A percentile compares a stretch with the other conserved stretches of the same genome.
Evolutionary conservation across 2,113 vertebrate species (phyloP).

Genomic region (Mesocricetus auratus): DNA sequence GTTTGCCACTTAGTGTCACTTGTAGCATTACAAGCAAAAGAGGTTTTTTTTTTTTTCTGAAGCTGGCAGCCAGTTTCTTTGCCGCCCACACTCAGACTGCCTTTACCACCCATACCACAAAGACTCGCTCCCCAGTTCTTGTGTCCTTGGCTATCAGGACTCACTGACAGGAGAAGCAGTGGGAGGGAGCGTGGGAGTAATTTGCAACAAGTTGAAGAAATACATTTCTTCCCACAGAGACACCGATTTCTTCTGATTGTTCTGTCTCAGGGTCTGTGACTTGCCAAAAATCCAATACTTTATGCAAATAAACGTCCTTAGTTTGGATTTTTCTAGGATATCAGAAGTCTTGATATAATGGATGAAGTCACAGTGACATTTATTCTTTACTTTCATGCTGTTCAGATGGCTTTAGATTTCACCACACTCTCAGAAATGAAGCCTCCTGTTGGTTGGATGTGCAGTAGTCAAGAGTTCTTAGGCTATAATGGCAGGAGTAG

Average conservation of each 20-base stretch:
- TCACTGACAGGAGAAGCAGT: not conserved
- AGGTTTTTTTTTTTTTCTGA: not conserved
- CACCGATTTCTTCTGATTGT: slow-evolving; percentile 12
- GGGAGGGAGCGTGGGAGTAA: slow-evolving; percentile 8
- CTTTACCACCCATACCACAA: not conserved
- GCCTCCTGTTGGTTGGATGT: slow-evolving; percentile 8
- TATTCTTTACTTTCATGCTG: slow-evolving; percentile 32
- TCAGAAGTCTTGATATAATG: slow-evolving; percentile 13
- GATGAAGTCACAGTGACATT: slow-evolving; percentile 21
- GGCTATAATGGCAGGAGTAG: not conserved
- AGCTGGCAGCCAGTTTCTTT: slow-evolving; percentile 44
- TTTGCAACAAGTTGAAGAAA: slow-evolving; percentile 47
- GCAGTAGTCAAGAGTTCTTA: not conserved
- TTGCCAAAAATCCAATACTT: not conserved
- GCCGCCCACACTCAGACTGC: slow-evolving; percentile 34
- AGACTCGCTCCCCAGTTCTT: not conserved
- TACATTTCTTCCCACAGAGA: slow-evolving; percentile 24
- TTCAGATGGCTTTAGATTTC: slow-evolving; percentile 27
- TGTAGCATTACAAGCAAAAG: slow-evolving; percentile 12
- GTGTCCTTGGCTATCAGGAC: slow-evolving; percentile 9
- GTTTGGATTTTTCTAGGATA: not conserved
- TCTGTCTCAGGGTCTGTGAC: slow-evolving; percentile 29
- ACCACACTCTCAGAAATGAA: slow-evolving; percentile 4
- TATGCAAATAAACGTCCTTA: slow-evolving; percentile 24
- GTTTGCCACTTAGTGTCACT: slow-evolving; percentile 29